Evolutionary conservation across 2,888 invertebrate genomes (phyloP), one percentile per base, ranked within the genome.

Genomic region (Dryadula phaetusa): DNA sequence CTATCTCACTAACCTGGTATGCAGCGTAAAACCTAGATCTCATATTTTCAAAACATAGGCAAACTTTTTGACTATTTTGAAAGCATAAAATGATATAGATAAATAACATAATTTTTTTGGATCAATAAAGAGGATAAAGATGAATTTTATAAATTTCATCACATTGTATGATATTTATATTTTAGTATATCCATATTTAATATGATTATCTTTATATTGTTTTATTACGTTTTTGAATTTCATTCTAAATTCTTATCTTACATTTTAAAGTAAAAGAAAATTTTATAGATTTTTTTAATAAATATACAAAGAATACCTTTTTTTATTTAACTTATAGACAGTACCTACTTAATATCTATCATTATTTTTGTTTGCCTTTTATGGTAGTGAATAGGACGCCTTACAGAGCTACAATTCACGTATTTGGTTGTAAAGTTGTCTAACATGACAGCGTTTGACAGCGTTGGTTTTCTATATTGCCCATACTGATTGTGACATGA

Each of bases 401-500:
- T 64, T 68, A 61, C 14, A 8, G 14, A 8, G 62, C 18, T 46
- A 53, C 77, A 70, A 77, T 76, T 79, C 83, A 82, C 82, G 79
- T 54, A 46, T 52, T 64, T 47, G 25, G 72, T 80, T 67, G 63
- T 80, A 65, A 84, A 20, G 84, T 87, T 88, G 88, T 72, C 79
- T n/a, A 69, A 56, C 76, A 37, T 86, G 86, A 63, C 52, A 65
- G 52, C 47, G 70, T 71, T 73, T 81, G 81, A 82, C 80, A 76
- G 81, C 73, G 64, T 82, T 65, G 76, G 74, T 82, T 84, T 73
- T 77, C 70, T 77, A 82, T 75, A 77, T 84, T 90, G 91, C 85
- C 76, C 82, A 70, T 75, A 76, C 82, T 86, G 85, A 79, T 77
- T 85, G 81, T 90, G 90, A 89, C 88, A 85, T 85, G 85, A 89